These are phyloP conservation scores for Melanotaenia parkinsoni DNA, from an alignment of 2,797 vertebrate species.

Conservation along the genomic window DNA sequence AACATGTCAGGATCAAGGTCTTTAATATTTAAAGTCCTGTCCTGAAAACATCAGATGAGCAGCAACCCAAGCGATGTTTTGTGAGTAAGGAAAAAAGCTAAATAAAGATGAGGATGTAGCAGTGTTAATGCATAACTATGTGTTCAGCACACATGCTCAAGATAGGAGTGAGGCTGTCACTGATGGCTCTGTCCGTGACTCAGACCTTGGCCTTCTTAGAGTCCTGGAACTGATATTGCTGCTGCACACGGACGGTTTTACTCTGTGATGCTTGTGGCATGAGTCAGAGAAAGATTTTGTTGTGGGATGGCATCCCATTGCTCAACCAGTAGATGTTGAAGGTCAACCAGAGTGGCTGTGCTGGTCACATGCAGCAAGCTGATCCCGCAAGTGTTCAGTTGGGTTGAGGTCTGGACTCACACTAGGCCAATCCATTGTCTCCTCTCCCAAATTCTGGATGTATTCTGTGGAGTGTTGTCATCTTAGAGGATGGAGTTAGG, in stretches of 20 bases:
- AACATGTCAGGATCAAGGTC: slow-evolving; percentile 35
- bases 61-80: slow-evolving; percentile 29
- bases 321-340: too few species aligned
- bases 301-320: too few species aligned
- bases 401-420: too few species aligned
- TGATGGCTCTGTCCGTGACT: slow-evolving; percentile 47
- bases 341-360: too few species aligned
- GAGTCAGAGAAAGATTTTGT: slow-evolving; percentile 19
- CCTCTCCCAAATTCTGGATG: too few species aligned
- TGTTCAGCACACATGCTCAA: slow-evolving; percentile 56
- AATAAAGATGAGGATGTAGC: slow-evolving; percentile 68
- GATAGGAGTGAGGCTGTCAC: slow-evolving; percentile 59
- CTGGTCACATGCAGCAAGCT: too few species aligned
- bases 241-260: slow-evolving; percentile 29
- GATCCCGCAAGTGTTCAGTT: too few species aligned
- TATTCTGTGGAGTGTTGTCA: too few species aligned
- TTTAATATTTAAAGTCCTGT: slow-evolving; percentile 31
- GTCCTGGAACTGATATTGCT: slow-evolving; percentile 41
- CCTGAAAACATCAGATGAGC: slow-evolving; percentile 40
- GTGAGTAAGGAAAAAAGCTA: slow-evolving; percentile 55
- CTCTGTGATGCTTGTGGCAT: slow-evolving; percentile 15
- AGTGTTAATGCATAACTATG: slow-evolving; percentile 75
- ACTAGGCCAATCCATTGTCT: too few species aligned
- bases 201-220: slow-evolving; percentile 36
- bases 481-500: too few species aligned